These are phyloP conservation scores for Elegia similella DNA, from an alignment of 2,888 invertebrate genomes.

Conservation along the genomic window DNA sequence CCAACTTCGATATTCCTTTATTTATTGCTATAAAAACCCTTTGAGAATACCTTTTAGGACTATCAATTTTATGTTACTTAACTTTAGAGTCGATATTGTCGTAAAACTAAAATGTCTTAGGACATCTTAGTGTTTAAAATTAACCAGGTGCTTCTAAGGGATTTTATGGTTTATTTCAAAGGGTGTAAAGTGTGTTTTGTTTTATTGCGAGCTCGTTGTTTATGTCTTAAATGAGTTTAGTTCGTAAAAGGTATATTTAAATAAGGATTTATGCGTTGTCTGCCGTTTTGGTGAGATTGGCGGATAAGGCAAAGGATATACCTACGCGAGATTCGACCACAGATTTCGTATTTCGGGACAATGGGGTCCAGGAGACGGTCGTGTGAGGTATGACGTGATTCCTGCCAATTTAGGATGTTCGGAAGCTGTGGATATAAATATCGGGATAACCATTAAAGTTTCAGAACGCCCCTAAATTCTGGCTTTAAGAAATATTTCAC, in stretches of 20 bases:
- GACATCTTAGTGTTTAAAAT: slow-evolving; percentile 33
- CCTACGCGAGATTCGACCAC: slow-evolving; percentile 55
- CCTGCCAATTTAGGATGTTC: slow-evolving; percentile 26
- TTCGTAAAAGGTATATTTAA: slow-evolving; percentile 69
- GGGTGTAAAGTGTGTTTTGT: slow-evolving; percentile 35
- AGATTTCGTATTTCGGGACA: slow-evolving; percentile 57
- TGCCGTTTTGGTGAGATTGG: slow-evolving; percentile 78
- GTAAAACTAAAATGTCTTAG: slow-evolving; percentile 31
- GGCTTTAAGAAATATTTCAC: background rate
- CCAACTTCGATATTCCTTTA: slow-evolving; percentile 81
- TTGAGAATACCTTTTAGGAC: slow-evolving; percentile 31
- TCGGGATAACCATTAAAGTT: background rate
- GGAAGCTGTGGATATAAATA: slow-evolving; percentile 9
- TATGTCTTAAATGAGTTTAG: slow-evolving; percentile 38
- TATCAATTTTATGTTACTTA: slow-evolving; percentile 25
- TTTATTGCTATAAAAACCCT: slow-evolving; percentile 80
- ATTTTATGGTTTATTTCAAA: slow-evolving; percentile 36
- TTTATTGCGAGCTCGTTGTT: slow-evolving; percentile 25
- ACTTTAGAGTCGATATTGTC: slow-evolving; percentile 23
- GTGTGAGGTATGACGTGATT: slow-evolving; percentile 47
- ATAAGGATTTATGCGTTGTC: slow-evolving; percentile 80
- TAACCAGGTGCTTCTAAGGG: slow-evolving; percentile 28
- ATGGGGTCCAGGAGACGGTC: slow-evolving; percentile 46
- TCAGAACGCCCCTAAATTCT: background rate
- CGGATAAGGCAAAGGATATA: slow-evolving; percentile 69